These are phyloP conservation scores for Contarinia nasturtii DNA, from an alignment of 1,140 invertebrate genomes.

Conservation along the genomic window DNA sequence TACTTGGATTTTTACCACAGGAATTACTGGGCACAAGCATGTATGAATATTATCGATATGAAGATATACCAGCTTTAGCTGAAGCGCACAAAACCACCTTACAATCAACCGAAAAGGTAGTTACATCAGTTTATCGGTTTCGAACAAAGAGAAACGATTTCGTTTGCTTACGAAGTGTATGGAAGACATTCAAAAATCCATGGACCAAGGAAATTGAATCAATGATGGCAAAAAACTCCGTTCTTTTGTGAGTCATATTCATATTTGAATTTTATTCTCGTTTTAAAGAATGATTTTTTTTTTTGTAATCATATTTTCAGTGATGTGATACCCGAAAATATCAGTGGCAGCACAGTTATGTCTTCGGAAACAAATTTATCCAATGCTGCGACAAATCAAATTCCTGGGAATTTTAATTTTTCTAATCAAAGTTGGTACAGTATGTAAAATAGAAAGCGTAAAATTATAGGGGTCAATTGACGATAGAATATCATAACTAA, in stretches of 20 bases:
- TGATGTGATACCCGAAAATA: conserved; percentile 10
- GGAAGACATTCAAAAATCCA: conserved; percentile 75
- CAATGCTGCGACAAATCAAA: conserved; percentile 23
- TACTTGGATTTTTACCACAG: conserved; percentile 80
- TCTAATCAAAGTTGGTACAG: conserved; percentile 32
- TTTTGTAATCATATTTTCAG: too few species aligned
- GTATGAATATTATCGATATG: conserved; percentile 81
- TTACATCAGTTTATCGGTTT: conserved; percentile 58
- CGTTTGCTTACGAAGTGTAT: conserved; percentile 57
- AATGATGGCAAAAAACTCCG: conserved; percentile 65
- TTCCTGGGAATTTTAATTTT: conserved; percentile 35
- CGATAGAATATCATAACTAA: too few species aligned
- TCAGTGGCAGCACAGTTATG: too few species aligned
- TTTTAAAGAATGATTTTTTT: too few species aligned
- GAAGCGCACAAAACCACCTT: conserved; percentile 69
- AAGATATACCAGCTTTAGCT: conserved; percentile 62
- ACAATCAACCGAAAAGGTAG: conserved; percentile 38
- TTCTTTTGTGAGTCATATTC: conserved; percentile 46
- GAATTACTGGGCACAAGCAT: conserved; percentile 81
- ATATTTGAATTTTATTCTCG: too few species aligned
- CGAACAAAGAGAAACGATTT: conserved; percentile 55
- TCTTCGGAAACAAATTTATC: conserved; percentile 14
- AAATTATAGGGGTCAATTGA: too few species aligned
- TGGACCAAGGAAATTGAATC: conserved; percentile 86
- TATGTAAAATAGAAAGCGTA: too few species aligned